phyloP scores from a whole-genome alignment of 2,797 vertebrate species.

The Rhabdophis nuchalis region DNA sequence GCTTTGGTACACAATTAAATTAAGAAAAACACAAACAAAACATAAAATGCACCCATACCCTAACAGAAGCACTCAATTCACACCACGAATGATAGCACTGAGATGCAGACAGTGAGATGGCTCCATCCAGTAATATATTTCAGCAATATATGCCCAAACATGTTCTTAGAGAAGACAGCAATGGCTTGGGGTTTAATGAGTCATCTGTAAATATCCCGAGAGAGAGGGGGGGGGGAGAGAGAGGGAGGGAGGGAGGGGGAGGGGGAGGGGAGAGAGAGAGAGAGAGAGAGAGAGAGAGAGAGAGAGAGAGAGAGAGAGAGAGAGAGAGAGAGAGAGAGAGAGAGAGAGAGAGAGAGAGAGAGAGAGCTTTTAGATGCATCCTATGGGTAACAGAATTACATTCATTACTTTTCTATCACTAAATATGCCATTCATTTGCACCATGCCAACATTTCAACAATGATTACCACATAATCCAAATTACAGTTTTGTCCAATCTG shows the following conservation, averaged over 20 bases:
- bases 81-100: neutral
- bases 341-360: neutral
- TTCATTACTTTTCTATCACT: neutral
- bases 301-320: too few species aligned
- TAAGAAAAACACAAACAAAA: neutral
- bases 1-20: neutral
- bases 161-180: neutral
- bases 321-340: too few species aligned
- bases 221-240: too few species aligned
- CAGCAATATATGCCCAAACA: conserved; percentile 4
- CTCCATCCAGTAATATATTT: neutral
- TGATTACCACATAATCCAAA: neutral
- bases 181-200: neutral
- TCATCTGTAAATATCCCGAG: neutral
- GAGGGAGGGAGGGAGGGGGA: too few species aligned
- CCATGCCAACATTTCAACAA: neutral
- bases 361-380: neutral
- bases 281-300: rapidly evolving
- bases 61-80: neutral
- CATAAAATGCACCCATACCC: neutral
- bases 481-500: neutral
- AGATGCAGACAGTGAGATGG: neutral
- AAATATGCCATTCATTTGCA: neutral
- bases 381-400: neutral
- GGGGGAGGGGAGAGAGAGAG: too few species aligned